A percentile compares a stretch with the other conserved stretches of the same genome.
phyloP scores from a whole-genome alignment of 2,797 vertebrate genomes.

The Crax fasciolata region DNA sequence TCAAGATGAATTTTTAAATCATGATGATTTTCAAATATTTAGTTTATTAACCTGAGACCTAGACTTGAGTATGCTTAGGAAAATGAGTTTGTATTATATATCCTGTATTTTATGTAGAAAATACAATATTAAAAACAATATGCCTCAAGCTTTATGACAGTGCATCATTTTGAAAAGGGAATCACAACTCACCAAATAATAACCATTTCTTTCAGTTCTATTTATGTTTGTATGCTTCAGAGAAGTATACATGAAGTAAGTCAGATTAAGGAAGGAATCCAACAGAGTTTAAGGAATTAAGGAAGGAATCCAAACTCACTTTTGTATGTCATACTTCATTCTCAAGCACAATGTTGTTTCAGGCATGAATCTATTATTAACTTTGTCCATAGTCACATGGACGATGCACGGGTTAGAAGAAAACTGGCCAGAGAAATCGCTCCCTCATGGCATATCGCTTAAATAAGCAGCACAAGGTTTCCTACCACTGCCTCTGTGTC shows the following conservation, averaged over 20 bases:
- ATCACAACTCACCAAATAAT: neutral
- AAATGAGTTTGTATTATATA: neutral
- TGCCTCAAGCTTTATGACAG: neutral
- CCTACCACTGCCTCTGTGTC: neutral
- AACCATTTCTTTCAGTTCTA: neutral
- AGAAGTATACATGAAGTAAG: neutral
- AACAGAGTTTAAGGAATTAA: neutral
- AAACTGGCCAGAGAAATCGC: neutral
- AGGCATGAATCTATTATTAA: neutral
- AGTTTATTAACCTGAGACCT: neutral
- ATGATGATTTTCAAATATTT: neutral
- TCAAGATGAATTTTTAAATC: neutral
- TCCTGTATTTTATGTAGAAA: neutral
- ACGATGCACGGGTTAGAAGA: neutral
- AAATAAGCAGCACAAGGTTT: neutral
- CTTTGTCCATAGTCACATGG: rapidly evolving
- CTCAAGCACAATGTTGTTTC: neutral
- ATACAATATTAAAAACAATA: neutral
- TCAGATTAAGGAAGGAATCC: neutral
- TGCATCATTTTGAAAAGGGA: neutral
- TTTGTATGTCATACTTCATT: neutral
- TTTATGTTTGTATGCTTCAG: neutral
- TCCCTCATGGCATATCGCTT: neutral
- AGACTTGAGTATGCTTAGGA: neutral
- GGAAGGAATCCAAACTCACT: neutral